These are phyloP conservation scores for Gymnoscopelus braueri DNA, from an alignment of 2,797 vertebrate species.

Conservation along the genomic window DNA sequence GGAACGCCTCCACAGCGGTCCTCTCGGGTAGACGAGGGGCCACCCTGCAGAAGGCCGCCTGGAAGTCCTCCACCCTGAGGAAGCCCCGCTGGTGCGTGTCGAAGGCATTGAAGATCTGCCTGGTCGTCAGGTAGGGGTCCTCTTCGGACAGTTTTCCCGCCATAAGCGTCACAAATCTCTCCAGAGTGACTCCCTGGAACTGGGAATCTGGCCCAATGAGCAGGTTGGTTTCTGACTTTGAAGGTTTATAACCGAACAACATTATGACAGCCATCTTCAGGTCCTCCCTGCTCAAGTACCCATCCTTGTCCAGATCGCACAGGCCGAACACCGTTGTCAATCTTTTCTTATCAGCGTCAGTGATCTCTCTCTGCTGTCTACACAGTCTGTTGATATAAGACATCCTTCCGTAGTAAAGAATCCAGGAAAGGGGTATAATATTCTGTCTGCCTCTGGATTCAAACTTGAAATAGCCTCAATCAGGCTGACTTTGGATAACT, in stretches of 20 bases:
- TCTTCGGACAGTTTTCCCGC: slow-evolving; percentile 67
- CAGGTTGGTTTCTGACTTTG: slow-evolving; percentile 65
- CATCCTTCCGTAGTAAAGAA: background rate
- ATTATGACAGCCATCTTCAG: slow-evolving; percentile 76
- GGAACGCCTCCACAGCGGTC: slow-evolving; percentile 76
- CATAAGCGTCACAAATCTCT: slow-evolving; percentile 74
- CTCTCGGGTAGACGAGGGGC: slow-evolving; percentile 74
- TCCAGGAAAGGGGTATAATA: background rate
- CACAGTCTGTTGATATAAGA: background rate
- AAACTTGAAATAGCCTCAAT: background rate
- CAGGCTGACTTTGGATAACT: background rate
- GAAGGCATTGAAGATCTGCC: slow-evolving; percentile 79
- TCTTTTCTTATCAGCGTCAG: slow-evolving; percentile 42
- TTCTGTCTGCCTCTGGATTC: background rate
- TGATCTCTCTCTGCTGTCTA: slow-evolving; percentile 20
- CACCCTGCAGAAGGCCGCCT: slow-evolving; percentile 72
- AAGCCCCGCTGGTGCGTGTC: slow-evolving; percentile 76
- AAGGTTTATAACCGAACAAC: slow-evolving; percentile 81
- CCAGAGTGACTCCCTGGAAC: slow-evolving; percentile 60
- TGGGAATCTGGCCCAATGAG: background rate
- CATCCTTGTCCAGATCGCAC: slow-evolving; percentile 71
- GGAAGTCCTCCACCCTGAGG: slow-evolving; percentile 82
- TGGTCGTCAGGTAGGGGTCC: slow-evolving; percentile 66
- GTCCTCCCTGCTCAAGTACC: slow-evolving; percentile 77
- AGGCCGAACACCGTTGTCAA: slow-evolving; percentile 68